Conservation (phyloP, 2,797 vertebrate genomes). For the Miichthys miiuy region DNA sequence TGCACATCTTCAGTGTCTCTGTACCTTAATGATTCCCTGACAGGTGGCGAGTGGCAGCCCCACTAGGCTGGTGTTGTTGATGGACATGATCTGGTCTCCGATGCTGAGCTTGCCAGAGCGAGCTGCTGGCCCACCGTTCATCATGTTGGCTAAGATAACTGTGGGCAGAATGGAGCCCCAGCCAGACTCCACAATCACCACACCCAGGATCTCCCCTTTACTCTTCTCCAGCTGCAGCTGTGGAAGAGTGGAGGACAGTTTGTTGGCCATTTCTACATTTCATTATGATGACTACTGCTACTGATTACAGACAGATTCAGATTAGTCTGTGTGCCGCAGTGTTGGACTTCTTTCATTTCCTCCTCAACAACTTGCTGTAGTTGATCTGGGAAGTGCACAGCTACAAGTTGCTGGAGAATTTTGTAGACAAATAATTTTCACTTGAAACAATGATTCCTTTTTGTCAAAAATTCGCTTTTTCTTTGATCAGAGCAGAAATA, state of each 20-base stretch:
- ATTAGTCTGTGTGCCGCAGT: constrained; percentile 6
- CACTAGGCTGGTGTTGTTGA: constrained; percentile 99
- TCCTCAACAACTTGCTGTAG: not conserved
- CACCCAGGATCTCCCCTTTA: constrained; percentile 98
- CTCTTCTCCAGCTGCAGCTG: constrained; percentile 98
- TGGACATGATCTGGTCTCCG: constrained; percentile 99
- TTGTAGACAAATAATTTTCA: not conserved
- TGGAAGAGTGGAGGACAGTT: constrained; percentile 9
- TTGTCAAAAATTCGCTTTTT: not conserved
- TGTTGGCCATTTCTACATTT: not conserved
- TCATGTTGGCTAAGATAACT: constrained; percentile 99
- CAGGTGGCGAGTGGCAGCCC: constrained; percentile 98
- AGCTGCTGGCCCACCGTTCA: constrained; percentile 97
- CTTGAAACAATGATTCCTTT: not conserved
- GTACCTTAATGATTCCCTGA: constrained; percentile 99
- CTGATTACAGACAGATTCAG: not conserved
- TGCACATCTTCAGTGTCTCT: not conserved
- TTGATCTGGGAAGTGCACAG: not conserved
- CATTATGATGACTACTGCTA: too few species aligned
- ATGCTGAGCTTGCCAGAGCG: constrained; percentile 99
- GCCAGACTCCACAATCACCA: constrained; percentile 98
- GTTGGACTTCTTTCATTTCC: not conserved
- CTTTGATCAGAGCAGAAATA: constrained; percentile 5
- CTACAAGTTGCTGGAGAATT: not conserved
- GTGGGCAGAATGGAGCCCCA: constrained; percentile 99